phyloP scores from a whole-genome alignment of 2,113 vertebrate genomes.

The Mus musculus region GRCm39 chr11:114985001-114985500 shows the following conservation, averaged over 20 bases:
- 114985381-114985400: neutral
- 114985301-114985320: too few relatives aligned
- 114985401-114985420: neutral
- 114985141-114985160: slow-evolving; percentile 80
- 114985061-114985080: slow-evolving; percentile 54
- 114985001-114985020: slow-evolving; percentile 54
- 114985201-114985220: slow-evolving; percentile 70
- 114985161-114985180: slow-evolving; percentile 80
- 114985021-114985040: slow-evolving; percentile 54
- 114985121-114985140: slow-evolving; percentile 68
- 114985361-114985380: too few relatives aligned
- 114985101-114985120: slow-evolving; percentile 68
- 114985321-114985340: too few relatives aligned
- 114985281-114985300: too few relatives aligned
- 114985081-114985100: slow-evolving; percentile 51
- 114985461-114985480: neutral
- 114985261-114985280: too few relatives aligned
- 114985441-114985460: too few relatives aligned
- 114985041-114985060: neutral
- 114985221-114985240: slow-evolving; percentile 64
- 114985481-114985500: too few relatives aligned
- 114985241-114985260: neutral
- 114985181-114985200: slow-evolving; percentile 79
- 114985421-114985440: neutral
- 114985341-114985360: too few relatives aligned